phyloP scores from a whole-genome alignment of 2,113 vertebrate genomes.

The Mellivora capensis region DNA sequence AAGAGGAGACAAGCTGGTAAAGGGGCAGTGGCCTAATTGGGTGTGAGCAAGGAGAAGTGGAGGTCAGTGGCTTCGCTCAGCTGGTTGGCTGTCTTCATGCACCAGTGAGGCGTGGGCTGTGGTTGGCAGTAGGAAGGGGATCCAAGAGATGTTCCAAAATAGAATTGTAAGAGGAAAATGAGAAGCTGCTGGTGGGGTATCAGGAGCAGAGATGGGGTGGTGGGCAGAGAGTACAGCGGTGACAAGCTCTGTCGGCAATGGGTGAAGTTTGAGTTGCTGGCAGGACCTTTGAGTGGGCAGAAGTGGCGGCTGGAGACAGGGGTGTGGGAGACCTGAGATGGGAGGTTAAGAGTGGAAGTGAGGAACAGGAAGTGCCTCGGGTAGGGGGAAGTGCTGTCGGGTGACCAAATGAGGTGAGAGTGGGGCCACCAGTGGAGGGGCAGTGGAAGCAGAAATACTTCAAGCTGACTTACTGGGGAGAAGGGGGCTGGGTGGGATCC shows the following conservation, averaged over 20 bases:
- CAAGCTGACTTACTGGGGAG: neutral
- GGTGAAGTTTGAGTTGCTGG: neutral
- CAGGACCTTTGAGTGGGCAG: neutral
- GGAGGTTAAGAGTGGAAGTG: neutral
- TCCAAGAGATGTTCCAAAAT: neutral
- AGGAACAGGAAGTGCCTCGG: neutral
- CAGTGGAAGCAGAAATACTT: neutral
- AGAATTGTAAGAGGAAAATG: neutral
- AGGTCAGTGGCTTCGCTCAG: neutral
- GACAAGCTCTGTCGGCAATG: neutral
- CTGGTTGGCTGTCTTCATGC: neutral
- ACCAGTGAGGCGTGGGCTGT: neutral
- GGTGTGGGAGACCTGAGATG: neutral
- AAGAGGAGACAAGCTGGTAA: neutral
- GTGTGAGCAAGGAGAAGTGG: neutral
- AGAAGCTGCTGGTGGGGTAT: neutral
- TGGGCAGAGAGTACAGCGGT: neutral
- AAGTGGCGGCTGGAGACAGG: neutral
- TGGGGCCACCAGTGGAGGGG: neutral
- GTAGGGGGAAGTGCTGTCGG: neutral
- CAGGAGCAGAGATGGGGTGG: neutral
- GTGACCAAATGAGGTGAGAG: neutral
- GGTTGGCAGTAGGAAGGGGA: neutral
- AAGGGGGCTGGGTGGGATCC: neutral
- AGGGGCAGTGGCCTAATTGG: neutral